These are phyloP conservation scores for Limnephilus marmoratus DNA, from an alignment of 2,888 invertebrate species.

Conservation along the genomic window DNA sequence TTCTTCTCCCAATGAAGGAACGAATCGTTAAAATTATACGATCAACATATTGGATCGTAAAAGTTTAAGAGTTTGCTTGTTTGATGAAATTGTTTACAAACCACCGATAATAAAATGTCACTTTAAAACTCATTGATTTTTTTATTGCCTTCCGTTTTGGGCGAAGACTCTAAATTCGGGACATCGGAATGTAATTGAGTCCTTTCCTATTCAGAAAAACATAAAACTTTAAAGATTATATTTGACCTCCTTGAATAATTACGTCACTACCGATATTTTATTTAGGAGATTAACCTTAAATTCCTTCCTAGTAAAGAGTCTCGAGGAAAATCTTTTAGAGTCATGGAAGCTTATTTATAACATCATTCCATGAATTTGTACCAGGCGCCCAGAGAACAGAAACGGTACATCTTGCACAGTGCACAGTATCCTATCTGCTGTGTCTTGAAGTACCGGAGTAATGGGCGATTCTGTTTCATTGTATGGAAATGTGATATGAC, in stretches of 20 bases:
- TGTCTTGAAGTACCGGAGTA: conserved; percentile 35
- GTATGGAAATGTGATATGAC: conserved; percentile 59
- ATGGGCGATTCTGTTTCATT: conserved; percentile 57
- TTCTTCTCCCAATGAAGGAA: conserved; percentile 8
- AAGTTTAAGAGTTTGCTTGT: conserved; percentile 30
- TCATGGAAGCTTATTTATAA: not conserved
- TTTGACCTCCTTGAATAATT: not conserved
- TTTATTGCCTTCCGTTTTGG: conserved; percentile 43
- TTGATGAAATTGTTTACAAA: conserved; percentile 45
- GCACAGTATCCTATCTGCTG: not conserved
- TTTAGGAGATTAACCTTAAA: not conserved
- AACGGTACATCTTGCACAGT: conserved; percentile 11
- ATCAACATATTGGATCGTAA: conserved; percentile 42
- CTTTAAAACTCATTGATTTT: conserved; percentile 30
- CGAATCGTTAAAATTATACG: conserved; percentile 40
- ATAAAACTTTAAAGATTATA: not conserved
- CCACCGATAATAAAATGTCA: conserved; percentile 42
- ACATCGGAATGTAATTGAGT: not conserved
- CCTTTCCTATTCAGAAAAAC: not conserved
- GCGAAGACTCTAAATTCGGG: conserved; percentile 19
- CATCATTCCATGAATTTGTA: not conserved
- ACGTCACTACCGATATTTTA: not conserved
- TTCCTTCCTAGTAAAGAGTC: not conserved
- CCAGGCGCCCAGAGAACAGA: not conserved
- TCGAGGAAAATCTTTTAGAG: not conserved